These are phyloP conservation scores for Pammene aurita DNA, from an alignment of 2,888 invertebrate species.

Conservation along the genomic window DNA sequence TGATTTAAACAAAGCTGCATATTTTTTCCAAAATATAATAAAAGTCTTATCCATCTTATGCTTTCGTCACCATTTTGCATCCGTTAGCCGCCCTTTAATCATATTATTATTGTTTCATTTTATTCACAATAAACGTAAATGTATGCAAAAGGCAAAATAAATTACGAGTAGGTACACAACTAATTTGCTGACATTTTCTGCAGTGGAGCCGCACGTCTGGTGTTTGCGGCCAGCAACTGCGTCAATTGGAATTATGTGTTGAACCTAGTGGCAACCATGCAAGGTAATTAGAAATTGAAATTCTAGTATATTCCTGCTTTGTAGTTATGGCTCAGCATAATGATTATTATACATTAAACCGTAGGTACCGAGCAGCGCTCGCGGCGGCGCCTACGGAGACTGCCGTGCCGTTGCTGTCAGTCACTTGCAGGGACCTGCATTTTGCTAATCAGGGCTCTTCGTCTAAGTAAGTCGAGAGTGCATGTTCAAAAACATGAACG, in stretches of 20 bases:
- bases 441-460: slow-evolving; percentile 77
- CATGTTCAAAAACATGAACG: background rate
- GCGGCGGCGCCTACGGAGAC: slow-evolving; percentile 77
- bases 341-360: background rate
- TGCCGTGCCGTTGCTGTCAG: slow-evolving; percentile 76
- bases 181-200: slow-evolving; percentile 11
- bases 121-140: too few species aligned
- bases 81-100: too few species aligned
- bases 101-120: too few species aligned
- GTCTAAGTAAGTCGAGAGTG: slow-evolving; percentile 65
- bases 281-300: slow-evolving; percentile 54
- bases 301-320: too few species aligned
- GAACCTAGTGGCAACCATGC: slow-evolving; percentile 79
- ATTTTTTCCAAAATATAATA: too few species aligned
- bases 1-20: too few species aligned
- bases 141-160: too few species aligned
- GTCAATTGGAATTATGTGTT: slow-evolving; percentile 76
- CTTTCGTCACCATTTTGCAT: too few species aligned
- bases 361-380: slow-evolving; percentile 74
- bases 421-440: slow-evolving; percentile 78
- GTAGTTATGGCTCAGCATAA: background rate
- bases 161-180: too few species aligned
- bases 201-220: slow-evolving; percentile 79
- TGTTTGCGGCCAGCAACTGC: slow-evolving; percentile 76
- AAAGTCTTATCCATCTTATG: too few species aligned